These are phyloP conservation scores for Drosophila stalkeri DNA, from an alignment of 2,888 invertebrate genomes.

Conservation along the genomic window DNA sequence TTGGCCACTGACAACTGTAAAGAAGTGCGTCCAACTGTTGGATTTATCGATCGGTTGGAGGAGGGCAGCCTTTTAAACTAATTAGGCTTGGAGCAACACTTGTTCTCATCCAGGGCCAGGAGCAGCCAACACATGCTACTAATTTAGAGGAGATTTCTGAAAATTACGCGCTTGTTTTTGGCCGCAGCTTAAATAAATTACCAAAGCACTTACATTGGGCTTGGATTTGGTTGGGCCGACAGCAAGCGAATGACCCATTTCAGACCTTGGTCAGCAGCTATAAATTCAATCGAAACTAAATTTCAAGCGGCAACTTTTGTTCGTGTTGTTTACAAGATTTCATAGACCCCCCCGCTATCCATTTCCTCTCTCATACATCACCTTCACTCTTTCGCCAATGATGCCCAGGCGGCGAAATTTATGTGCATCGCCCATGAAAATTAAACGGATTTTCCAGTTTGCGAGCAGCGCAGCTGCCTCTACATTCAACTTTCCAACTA, in stretches of 20 bases:
- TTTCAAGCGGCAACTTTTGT: slow-evolving; percentile 64
- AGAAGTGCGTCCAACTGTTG: slow-evolving; percentile 70
- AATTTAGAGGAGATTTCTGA: slow-evolving; percentile 56
- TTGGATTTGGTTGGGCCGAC: slow-evolving; percentile 22
- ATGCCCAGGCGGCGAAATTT: slow-evolving; percentile 62
- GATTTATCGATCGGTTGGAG: slow-evolving; percentile 58
- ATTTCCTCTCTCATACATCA: slow-evolving; percentile 12
- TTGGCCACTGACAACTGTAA: slow-evolving; percentile 72
- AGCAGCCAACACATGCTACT: slow-evolving; percentile 50
- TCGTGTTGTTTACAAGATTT: slow-evolving; percentile 66
- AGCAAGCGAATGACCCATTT: slow-evolving; percentile 28
- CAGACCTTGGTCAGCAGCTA: slow-evolving; percentile 47
- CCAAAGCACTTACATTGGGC: slow-evolving; percentile 49
- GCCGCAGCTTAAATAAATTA: slow-evolving; percentile 63
- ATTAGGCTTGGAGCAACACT: slow-evolving; percentile 54
- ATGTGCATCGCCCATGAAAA: slow-evolving; percentile 67
- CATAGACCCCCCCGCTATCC: not conserved
- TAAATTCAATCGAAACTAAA: slow-evolving; percentile 71
- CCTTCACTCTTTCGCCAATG: slow-evolving; percentile 16
- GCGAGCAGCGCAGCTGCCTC: slow-evolving; percentile 52
- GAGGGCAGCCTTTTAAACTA: slow-evolving; percentile 72
- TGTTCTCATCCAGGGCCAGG: slow-evolving; percentile 15
- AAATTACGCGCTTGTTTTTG: slow-evolving; percentile 77
- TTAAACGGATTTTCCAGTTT: slow-evolving; percentile 54
- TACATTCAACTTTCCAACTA: slow-evolving; percentile 38